These are phyloP conservation scores for Prunella strophiata DNA, from an alignment of 2,797 vertebrate species.

Conservation along the genomic window DNA sequence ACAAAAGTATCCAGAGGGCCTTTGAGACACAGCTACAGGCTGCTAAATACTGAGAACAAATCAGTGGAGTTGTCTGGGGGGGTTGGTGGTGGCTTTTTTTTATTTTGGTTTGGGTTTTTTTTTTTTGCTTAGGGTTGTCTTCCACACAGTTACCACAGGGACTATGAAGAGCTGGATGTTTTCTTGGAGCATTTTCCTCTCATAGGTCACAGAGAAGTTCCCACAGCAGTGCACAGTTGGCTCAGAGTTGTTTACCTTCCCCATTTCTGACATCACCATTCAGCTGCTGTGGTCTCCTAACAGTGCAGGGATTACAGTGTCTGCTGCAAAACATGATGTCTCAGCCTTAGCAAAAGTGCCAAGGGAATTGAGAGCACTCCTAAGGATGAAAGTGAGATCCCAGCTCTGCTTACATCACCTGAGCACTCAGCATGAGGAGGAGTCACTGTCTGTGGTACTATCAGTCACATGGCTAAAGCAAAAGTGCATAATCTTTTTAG, in stretches of 20 bases:
- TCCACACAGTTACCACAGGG: neutral
- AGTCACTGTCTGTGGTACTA: neutral
- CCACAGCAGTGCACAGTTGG: neutral
- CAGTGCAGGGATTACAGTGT: rapidly evolving
- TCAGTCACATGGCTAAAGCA: neutral
- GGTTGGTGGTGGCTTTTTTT: too few relatives aligned
- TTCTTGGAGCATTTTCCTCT: neutral
- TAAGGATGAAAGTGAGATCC: neutral
- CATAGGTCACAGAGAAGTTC: neutral
- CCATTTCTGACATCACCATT: neutral
- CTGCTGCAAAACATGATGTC: neutral
- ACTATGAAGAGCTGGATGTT: neutral
- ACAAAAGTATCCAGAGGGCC: neutral
- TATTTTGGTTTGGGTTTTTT: rapidly evolving
- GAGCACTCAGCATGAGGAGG: neutral
- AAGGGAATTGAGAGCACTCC: neutral
- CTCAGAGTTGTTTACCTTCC: neutral
- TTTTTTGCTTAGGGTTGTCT: neutral
- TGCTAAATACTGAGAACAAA: neutral
- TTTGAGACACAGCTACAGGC: neutral
- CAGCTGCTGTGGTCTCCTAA: neutral
- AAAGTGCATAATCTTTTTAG: neutral
- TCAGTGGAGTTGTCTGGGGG: neutral
- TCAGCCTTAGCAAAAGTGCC: neutral
- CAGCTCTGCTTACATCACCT: neutral